Evolutionary conservation across 2,888 invertebrate species (phyloP).

Genomic region (Trypoxylon attenuatum): DNA sequence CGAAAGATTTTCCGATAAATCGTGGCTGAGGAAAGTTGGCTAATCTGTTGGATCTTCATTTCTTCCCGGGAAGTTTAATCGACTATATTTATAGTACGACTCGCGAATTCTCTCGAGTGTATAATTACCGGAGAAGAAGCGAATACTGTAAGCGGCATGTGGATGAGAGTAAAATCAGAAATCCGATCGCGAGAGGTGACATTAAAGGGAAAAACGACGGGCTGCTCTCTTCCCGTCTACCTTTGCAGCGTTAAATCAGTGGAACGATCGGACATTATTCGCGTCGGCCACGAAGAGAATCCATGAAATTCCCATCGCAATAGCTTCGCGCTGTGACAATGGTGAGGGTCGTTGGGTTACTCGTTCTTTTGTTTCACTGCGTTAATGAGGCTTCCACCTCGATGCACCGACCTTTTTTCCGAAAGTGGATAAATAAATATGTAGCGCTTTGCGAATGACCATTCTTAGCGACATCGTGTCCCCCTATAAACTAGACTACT

Average conservation of each 20-base stretch:
- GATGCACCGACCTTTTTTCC: constrained; percentile 23
- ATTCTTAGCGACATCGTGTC: too few species aligned
- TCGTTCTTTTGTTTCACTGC: constrained; percentile 48
- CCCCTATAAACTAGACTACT: too few species aligned
- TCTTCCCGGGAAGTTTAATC: too few species aligned
- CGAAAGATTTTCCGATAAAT: too few species aligned
- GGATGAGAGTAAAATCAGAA: too few species aligned
- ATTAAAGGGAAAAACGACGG: constrained; percentile 46
- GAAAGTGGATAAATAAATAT: background rate
- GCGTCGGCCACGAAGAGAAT: constrained; percentile 51
- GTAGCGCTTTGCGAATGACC: background rate
- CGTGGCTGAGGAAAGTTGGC: too few species aligned
- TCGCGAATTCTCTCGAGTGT: too few species aligned
- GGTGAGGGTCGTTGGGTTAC: constrained; percentile 47
- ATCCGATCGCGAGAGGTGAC: constrained; percentile 32
- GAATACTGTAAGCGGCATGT: too few species aligned
- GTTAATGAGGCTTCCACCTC: constrained; percentile 53
- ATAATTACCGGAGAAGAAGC: too few species aligned
- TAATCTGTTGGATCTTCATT: too few species aligned
- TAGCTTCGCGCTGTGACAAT: constrained; percentile 53
- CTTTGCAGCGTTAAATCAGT: constrained; percentile 49
- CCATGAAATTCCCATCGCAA: constrained; percentile 60
- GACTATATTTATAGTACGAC: too few species aligned
- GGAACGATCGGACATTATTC: constrained; percentile 57
- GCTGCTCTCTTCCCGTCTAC: constrained; percentile 18